These are phyloP conservation scores for Zeuzera pyrina DNA, from an alignment of 2,888 invertebrate genomes.

Conservation along the genomic window DNA sequence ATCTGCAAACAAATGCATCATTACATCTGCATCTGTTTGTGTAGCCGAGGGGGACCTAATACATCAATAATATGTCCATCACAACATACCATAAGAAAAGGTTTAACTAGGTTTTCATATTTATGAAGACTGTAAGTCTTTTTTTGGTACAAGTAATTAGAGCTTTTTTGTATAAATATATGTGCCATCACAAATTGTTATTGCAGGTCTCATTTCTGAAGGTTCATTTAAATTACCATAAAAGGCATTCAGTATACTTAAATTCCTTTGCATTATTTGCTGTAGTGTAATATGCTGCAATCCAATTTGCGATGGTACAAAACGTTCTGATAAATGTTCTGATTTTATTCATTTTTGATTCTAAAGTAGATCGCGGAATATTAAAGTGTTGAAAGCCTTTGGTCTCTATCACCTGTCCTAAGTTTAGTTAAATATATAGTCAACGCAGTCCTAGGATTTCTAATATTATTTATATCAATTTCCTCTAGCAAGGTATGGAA, in stretches of 20 bases:
- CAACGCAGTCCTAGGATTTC: too few species aligned
- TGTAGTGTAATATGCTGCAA: conserved; percentile 3
- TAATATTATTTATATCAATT: too few species aligned
- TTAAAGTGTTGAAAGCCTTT: too few species aligned
- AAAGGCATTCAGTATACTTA: not conserved
- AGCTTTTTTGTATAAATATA: conserved; percentile 9
- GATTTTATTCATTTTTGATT: too few species aligned
- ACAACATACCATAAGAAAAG: conserved; percentile 14
- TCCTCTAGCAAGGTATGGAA: too few species aligned
- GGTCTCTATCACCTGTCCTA: too few species aligned
- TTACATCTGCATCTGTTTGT: conserved; percentile 3
- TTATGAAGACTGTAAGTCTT: conserved; percentile 11
- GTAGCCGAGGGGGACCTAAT: conserved; percentile 11
- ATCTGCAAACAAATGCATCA: conserved; percentile 3
- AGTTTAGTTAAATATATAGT: too few species aligned
- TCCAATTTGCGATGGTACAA: conserved; percentile 5
- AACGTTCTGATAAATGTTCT: too few species aligned
- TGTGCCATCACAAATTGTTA: conserved; percentile 9
- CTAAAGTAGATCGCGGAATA: too few species aligned
- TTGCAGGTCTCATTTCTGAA: conserved; percentile 1
- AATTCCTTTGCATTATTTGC: conserved; percentile 2
- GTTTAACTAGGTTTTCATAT: conserved; percentile 11
- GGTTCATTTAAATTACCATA: conserved; percentile 3
- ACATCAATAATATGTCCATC: conserved; percentile 16
- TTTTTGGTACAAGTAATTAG: conserved; percentile 10